Conservation (phyloP, 2,888 invertebrate species). For the Helobdella robusta region DNA sequence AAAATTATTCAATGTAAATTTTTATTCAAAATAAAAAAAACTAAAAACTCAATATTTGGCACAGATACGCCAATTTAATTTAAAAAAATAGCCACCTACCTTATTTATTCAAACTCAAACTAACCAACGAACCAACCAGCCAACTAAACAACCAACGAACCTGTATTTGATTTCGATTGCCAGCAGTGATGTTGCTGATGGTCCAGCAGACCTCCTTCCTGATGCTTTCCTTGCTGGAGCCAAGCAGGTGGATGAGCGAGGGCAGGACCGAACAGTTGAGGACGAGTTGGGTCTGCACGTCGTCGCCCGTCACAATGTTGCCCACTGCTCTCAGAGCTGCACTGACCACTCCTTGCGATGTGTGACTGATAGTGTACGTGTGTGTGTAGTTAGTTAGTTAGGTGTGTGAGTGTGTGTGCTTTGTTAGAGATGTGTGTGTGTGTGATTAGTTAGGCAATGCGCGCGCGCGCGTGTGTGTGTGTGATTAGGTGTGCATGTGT, state of each 20-base stretch:
- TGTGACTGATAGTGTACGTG: constrained; percentile 39
- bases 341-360: constrained; percentile 47
- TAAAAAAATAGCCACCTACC: too few species aligned
- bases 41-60: too few species aligned
- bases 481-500: not conserved
- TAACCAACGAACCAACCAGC: not conserved
- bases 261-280: constrained; percentile 81
- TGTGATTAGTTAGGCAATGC: not conserved
- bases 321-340: constrained; percentile 92
- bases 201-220: constrained; percentile 80
- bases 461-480: not conserved
- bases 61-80: too few species aligned
- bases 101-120: too few species aligned
- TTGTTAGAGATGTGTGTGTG: not conserved
- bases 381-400: not conserved
- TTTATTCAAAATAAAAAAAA: too few species aligned
- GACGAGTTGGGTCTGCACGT: constrained; percentile 74
- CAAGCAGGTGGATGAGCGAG: constrained; percentile 66
- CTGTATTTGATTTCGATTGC: constrained; percentile 88
- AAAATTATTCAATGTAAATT: not conserved
- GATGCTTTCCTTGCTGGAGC: constrained; percentile 55
- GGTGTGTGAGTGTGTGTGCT: not conserved
- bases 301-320: constrained; percentile 93
- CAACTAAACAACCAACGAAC: constrained; percentile 46
- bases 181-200: constrained; percentile 89